Evolutionary conservation across 2,797 vertebrate genomes (phyloP), one percentile per base, ranked within the genome.

Genomic region (Acipenser transmontanus): DNA sequence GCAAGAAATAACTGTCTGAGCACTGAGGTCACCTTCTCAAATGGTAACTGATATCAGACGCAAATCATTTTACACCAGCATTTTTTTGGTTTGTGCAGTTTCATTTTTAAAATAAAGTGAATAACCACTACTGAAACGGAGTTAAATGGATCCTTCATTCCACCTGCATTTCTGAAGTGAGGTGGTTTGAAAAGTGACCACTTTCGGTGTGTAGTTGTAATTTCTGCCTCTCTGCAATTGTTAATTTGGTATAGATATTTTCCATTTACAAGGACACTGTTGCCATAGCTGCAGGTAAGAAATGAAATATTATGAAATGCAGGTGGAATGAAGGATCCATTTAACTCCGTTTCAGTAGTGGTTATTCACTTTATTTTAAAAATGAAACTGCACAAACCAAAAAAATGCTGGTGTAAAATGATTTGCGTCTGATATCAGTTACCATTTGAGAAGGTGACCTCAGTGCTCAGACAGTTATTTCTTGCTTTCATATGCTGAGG

Each of bases 331-430:
- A 34, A 34, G 34, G 4, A 34, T 54, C 52, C 8, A n/a, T 54
- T 9, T 54, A 54, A n/a, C 52, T 34, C 8, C 7, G n/a, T 54
- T 54, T 54, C 0, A 54, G n/a, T 54, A 54, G n/a, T 54, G 52
- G 52, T 54, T 54, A 54, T 54, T 54, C n/a, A n/a, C 8, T 54
- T n/a, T 54, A n/a, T n/a, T 34, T 34, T 34, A 34, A 34, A 34
- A 34, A 34, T 34, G 34, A 34, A 34, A 34, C 34, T 34, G 34
- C 34, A 34, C 34, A 34, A 34, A 34, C 34, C 34, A 3, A 34
- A 34, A 54, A 54, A 54, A 54, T 54, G 52, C 52, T n/a, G 8
- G n/a, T 54, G 52, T 54, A 54, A 54, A n/a, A n/a, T 54, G 52
- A 9, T 54, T 54, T 54, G 12, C 51, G n/a, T 54, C 52, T n/a